These are phyloP conservation scores for Dasyornis broadbenti DNA, from an alignment of 2,113 vertebrate species.

Conservation along the genomic window DNA sequence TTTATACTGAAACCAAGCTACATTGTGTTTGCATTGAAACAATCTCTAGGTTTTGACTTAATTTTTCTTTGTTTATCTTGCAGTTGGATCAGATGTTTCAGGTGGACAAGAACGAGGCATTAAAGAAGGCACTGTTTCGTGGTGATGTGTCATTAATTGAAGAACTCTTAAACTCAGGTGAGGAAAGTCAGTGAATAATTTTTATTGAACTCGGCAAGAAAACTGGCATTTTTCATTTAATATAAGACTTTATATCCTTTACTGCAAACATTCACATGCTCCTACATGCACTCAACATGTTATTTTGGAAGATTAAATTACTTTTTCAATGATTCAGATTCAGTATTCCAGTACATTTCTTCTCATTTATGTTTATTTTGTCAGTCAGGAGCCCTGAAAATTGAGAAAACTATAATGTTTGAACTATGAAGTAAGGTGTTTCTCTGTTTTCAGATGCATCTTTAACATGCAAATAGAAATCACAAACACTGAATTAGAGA, in stretches of 20 bases:
- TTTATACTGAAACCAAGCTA: neutral
- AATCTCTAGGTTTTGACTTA: neutral
- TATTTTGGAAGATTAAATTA: neutral
- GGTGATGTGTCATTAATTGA: conserved; percentile 76
- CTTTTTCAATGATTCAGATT: neutral
- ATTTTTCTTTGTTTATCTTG: conserved; percentile 37
- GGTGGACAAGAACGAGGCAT: conserved; percentile 48
- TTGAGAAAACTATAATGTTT: neutral
- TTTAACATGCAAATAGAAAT: neutral
- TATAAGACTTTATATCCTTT: neutral
- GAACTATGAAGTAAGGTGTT: neutral
- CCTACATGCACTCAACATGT: neutral
- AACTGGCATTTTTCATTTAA: neutral
- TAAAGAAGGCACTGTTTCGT: conserved; percentile 82
- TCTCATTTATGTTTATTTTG: neutral
- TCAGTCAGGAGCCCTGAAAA: neutral
- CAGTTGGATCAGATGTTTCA: conserved; percentile 34
- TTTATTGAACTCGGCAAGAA: neutral
- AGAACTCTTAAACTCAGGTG: conserved; percentile 80
- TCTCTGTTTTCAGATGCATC: neutral
- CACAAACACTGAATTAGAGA: neutral
- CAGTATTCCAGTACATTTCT: neutral
- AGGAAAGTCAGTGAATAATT: neutral
- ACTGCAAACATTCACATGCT: neutral
- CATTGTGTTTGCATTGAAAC: neutral